Evolutionary conservation across 2,797 vertebrate species (phyloP).

Genomic region (Oryzias sinensis): DNA sequence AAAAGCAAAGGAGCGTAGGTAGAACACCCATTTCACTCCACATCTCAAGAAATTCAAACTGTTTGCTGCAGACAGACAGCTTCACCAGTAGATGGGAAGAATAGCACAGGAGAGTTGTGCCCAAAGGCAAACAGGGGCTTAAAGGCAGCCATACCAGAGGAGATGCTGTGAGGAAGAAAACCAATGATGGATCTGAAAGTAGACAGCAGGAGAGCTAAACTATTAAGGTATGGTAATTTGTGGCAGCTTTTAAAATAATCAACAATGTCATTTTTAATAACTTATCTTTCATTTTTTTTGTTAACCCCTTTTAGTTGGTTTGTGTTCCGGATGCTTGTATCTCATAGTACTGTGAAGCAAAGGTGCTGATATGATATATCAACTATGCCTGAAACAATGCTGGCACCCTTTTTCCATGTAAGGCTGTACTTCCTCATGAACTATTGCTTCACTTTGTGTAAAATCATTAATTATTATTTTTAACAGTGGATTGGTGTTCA

Average conservation of each 20-base stretch:
- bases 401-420: constrained; percentile 1
- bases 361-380: constrained; percentile 7
- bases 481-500: neutral
- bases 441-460: neutral
- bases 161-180: constrained; percentile 64
- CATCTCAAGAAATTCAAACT: constrained; percentile 23
- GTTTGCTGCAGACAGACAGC: constrained; percentile 30
- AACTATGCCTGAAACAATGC: constrained; percentile 12
- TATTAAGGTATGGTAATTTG: constrained; percentile 66
- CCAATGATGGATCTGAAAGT: constrained; percentile 65
- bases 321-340: neutral
- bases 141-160: constrained; percentile 43
- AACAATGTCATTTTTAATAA: neutral
- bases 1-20: constrained; percentile 58
- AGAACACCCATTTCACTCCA: constrained; percentile 40
- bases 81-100: constrained; percentile 26
- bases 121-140: constrained; percentile 42
- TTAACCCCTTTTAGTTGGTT: neutral
- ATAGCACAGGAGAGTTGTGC: constrained; percentile 16
- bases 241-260: no score
- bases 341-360: constrained; percentile 6
- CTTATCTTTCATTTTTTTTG: neutral
- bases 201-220: constrained; percentile 48
- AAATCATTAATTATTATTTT: constrained; percentile 6
- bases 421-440: constrained; percentile 5